Conservation (phyloP, 2,888 invertebrate species). For the Clistopyga incitator region DNA sequence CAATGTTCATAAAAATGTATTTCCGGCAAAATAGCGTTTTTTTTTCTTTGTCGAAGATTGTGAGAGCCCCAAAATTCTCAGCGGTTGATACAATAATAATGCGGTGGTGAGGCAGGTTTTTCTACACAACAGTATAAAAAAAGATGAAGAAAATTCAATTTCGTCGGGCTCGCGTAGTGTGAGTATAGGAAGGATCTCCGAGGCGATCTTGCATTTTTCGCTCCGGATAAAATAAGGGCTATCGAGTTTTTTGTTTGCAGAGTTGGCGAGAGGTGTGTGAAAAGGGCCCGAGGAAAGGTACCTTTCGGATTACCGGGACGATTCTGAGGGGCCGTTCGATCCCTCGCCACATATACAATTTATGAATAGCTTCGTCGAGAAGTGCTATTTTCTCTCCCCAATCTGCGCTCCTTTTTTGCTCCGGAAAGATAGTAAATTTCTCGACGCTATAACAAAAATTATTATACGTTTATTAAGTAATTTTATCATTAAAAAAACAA, state of each 20-base stretch:
- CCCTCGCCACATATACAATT: not conserved
- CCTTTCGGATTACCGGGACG: not conserved
- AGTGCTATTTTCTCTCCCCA: not conserved
- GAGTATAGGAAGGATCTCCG: not conserved
- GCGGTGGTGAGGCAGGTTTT: not conserved
- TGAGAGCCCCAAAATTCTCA: not conserved
- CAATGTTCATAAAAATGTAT: too few relatives aligned
- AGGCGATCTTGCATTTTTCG: not conserved
- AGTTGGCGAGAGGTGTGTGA: not conserved
- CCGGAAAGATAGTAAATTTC: slow-evolving; percentile 5
- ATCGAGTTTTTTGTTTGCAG: slow-evolving; percentile 1
- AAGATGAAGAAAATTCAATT: not conserved
- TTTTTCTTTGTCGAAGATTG: not conserved
- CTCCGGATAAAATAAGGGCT: not conserved
- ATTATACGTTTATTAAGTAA: not conserved
- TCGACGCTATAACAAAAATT: not conserved
- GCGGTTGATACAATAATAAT: not conserved
- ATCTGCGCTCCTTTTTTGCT: not conserved
- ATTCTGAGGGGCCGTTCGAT: not conserved
- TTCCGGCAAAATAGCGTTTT: too few relatives aligned
- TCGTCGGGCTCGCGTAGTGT: not conserved
- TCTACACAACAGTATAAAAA: not conserved
- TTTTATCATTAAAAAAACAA: not conserved
- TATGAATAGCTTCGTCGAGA: not conserved
- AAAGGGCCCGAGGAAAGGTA: not conserved